Evolutionary conservation across 1,140 invertebrate genomes (phyloP).

Genomic region (Drosophila pallidifrons): DNA sequence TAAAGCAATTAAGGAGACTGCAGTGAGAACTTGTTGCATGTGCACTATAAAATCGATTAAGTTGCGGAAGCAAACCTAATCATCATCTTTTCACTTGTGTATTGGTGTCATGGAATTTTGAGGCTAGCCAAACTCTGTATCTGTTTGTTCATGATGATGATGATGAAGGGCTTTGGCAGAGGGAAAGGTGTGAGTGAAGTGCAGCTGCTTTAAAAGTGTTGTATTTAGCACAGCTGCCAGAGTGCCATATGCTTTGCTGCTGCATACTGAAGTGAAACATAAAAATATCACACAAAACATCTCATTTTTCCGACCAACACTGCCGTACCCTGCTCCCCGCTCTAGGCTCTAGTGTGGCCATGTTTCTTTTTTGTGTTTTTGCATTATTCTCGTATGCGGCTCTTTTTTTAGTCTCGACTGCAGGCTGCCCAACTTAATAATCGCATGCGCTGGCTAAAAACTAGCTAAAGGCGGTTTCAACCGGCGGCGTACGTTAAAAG

Average conservation of each 20-base stretch:
- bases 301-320: conserved; percentile 33
- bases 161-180: conserved; percentile 49
- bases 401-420: conserved; percentile 31
- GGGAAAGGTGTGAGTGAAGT: conserved; percentile 14
- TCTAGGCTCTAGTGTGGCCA: conserved; percentile 31
- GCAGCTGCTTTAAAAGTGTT: conserved; percentile 61
- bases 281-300: conserved; percentile 57
- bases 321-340: neutral
- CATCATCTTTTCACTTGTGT: conserved; percentile 47
- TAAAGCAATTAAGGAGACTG: neutral
- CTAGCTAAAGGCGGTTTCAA: conserved; percentile 72
- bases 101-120: conserved; percentile 58
- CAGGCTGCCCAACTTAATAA: conserved; percentile 44
- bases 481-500: conserved; percentile 23
- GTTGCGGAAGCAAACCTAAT: conserved; percentile 21
- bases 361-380: conserved; percentile 27
- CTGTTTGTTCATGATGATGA: conserved; percentile 20
- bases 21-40: conserved; percentile 24
- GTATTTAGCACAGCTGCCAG: conserved; percentile 64
- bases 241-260: neutral
- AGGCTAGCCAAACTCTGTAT: conserved; percentile 22
- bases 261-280: conserved; percentile 41
- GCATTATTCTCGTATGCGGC: conserved; percentile 38
- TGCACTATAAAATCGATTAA: conserved; percentile 25
- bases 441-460: conserved; percentile 60